These are phyloP conservation scores for Myotis vivesi DNA, from an alignment of 2,797 vertebrate genomes.

Conservation along the genomic window DNA sequence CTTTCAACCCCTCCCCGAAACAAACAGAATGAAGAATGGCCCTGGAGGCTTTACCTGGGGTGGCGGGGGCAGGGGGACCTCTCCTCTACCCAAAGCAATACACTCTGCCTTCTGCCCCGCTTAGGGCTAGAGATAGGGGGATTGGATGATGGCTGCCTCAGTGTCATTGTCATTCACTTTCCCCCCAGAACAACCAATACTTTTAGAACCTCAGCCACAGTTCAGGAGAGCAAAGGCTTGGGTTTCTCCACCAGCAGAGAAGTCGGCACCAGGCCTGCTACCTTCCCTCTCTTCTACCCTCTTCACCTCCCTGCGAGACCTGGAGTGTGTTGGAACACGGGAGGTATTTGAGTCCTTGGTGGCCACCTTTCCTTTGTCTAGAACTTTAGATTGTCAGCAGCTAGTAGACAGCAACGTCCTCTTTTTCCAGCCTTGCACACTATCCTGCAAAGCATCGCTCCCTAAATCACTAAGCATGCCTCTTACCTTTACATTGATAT, in stretches of 20 bases:
- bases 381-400: background rate
- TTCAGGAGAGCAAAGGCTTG: constrained; percentile 24
- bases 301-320: background rate
- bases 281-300: background rate
- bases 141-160: background rate
- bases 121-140: background rate
- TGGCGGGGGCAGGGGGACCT: background rate
- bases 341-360: background rate
- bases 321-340: background rate
- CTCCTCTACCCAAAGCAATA: background rate
- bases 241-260: background rate
- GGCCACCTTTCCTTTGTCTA: constrained; percentile 34
- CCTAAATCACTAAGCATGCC: background rate
- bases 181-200: constrained; percentile 1
- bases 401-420: background rate
- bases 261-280: background rate
- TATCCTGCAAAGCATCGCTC: background rate
- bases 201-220: constrained; percentile 45
- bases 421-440: background rate
- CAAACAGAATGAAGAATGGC: background rate
- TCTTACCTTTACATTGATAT: background rate
- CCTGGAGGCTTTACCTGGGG: background rate
- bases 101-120: background rate
- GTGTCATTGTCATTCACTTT: background rate
- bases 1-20: background rate